Conservation (phyloP, 2,113 vertebrate genomes). For the Odobenus rosmarus region DNA sequence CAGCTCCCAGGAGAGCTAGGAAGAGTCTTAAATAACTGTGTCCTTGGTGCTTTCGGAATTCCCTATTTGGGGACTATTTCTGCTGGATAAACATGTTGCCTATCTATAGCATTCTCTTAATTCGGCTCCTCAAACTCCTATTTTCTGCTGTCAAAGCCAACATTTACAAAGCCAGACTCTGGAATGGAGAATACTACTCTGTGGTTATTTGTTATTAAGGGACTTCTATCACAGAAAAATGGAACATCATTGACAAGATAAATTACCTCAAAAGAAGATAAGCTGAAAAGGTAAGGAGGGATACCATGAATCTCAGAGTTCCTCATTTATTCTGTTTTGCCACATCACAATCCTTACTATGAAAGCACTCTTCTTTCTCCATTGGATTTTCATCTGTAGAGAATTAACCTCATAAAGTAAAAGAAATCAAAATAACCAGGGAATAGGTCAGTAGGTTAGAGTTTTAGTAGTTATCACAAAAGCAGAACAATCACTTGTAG, state of each 20-base stretch:
- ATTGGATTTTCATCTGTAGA: background rate
- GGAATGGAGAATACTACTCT: background rate
- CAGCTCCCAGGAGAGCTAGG: constrained; percentile 12
- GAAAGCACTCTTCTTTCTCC: background rate
- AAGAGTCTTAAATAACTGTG: background rate
- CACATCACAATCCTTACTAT: background rate
- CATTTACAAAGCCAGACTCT: background rate
- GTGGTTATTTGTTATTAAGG: constrained; percentile 11
- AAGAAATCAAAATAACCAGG: constrained; percentile 15
- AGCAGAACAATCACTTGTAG: background rate
- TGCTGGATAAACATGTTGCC: background rate
- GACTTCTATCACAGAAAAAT: constrained; percentile 30
- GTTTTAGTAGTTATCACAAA: constrained; percentile 16
- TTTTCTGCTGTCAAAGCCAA: constrained; percentile 34
- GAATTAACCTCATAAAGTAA: constrained; percentile 24
- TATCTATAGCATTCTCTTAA: constrained; percentile 4
- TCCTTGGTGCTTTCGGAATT: background rate
- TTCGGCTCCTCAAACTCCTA: background rate
- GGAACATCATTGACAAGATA: background rate
- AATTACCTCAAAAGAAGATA: constrained; percentile 50
- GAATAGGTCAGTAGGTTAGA: background rate
- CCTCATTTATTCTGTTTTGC: background rate
- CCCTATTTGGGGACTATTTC: background rate
- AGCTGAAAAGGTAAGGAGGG: background rate
- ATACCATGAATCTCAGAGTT: background rate